Evolutionary conservation across 2,888 invertebrate genomes (phyloP).

Genomic region (Chymomyza fuscimana): DNA sequence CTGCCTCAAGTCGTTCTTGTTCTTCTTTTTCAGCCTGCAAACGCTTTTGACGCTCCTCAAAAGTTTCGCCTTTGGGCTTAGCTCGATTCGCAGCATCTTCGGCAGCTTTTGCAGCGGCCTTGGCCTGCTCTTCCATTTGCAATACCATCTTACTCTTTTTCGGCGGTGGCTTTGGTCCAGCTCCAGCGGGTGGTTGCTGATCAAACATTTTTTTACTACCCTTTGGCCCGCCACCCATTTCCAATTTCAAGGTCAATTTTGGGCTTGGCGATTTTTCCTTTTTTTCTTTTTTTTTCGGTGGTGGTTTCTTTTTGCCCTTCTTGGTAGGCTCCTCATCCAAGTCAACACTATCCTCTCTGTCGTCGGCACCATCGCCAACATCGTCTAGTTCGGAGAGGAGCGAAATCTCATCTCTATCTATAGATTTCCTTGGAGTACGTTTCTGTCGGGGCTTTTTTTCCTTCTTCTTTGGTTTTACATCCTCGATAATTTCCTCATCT

Average conservation of each 20-base stretch:
- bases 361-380: slow-evolving; percentile 51
- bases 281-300: slow-evolving; percentile 76
- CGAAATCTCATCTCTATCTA: slow-evolving; percentile 62
- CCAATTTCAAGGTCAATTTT: slow-evolving; percentile 77
- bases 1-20: slow-evolving; percentile 73
- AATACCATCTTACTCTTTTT: slow-evolving; percentile 78
- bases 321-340: slow-evolving; percentile 73
- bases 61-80: slow-evolving; percentile 76
- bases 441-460: slow-evolving; percentile 73
- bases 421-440: slow-evolving; percentile 65
- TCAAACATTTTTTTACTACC: slow-evolving; percentile 79
- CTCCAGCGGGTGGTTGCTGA: slow-evolving; percentile 63
- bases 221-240: slow-evolving; percentile 77
- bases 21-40: slow-evolving; percentile 76
- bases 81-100: slow-evolving; percentile 75
- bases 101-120: slow-evolving; percentile 76
- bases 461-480: slow-evolving; percentile 76
- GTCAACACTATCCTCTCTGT: slow-evolving; percentile 76
- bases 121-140: slow-evolving; percentile 79
- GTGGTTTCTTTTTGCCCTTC: slow-evolving; percentile 76
- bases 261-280: slow-evolving; percentile 78
- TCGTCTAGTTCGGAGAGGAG: slow-evolving; percentile 49
- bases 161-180: slow-evolving; percentile 77
- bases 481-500: slow-evolving; percentile 74
- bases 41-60: slow-evolving; percentile 76